Base-by-base conservation (phyloP, 2,888 invertebrate species). In the Zygogramma bicolorata region DNA sequence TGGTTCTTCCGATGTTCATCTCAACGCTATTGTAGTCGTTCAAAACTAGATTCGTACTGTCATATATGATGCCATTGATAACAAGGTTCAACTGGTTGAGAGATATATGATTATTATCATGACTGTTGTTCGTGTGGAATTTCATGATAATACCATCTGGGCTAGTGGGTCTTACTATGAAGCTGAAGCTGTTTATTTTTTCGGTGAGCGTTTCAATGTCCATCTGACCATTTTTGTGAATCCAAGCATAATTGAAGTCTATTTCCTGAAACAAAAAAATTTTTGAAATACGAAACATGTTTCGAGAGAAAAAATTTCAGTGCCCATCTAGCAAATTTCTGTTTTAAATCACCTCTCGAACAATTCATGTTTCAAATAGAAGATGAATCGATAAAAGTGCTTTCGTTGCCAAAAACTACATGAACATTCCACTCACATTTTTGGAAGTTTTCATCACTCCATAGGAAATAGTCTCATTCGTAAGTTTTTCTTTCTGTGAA, bases 221-320 rank as follows among this genome's bases (percentile, higher is more conserved):
- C 46, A 96, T 87, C 85, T 91, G 95, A 4, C 97, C 97, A 25
- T 91, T 89, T 6, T 96, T 96, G 79, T 92, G 91, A 77, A 96
- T 93, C 74, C 95, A 93, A 27, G 93, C 94, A 65, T 93, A 92
- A 67, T 89, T 90, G 20, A 46, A 46, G 46, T 46, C 46, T 46
- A 46, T 46, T 18, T 7, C 20, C 46, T 46, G 8, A 46, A 46
- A 46, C 0, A 46, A 8, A 22, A 3, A 34, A 34, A n/a, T n/a
- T 38, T 38, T 2, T n/a, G 2, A 8, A 4, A 4, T 38, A 38
- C 10, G n/a, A n/a, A n/a, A n/a, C n/a, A n/a, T n/a, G n/a, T n/a
- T n/a, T n/a, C n/a, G n/a, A n/a, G n/a, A n/a, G n/a, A n/a, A n/a
- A n/a, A n/a, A n/a, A n/a, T n/a, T n/a, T n/a, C n/a, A n/a, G n/a